Conservation (phyloP, 2,113 vertebrate genomes). For the Sebastes fasciatus region DNA sequence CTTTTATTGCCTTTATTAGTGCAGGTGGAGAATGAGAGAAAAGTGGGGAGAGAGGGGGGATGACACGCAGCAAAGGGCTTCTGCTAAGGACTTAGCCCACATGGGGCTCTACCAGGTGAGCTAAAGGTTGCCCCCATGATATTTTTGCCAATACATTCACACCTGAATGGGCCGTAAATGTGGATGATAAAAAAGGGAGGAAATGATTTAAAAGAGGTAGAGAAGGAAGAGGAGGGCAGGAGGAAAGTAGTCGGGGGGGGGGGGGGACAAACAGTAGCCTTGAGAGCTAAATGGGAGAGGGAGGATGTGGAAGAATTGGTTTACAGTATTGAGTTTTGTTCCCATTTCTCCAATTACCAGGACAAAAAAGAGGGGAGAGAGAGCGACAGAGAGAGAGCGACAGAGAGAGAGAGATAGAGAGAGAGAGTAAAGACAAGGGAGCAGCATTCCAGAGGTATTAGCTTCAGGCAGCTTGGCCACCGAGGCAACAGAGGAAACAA, state of each 20-base stretch:
- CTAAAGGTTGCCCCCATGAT: too few relatives aligned
- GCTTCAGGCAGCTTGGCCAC: conserved; percentile 58
- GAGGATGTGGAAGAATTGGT: conserved; percentile 35
- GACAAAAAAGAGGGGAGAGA: conserved; percentile 17
- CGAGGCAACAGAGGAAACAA: conserved; percentile 51
- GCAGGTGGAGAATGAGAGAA: too few relatives aligned
- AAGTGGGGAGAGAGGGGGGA: too few relatives aligned
- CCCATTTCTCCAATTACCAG: conserved; percentile 48
- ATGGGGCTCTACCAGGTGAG: too few relatives aligned
- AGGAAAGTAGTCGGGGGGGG: neutral
- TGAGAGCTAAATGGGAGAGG: conserved; percentile 19
- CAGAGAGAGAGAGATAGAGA: neutral
- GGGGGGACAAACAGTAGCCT: neutral
- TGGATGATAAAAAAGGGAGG: neutral
- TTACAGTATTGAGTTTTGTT: conserved; percentile 38
- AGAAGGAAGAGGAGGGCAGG: neutral
- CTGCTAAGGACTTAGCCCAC: too few relatives aligned
- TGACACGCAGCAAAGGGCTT: too few relatives aligned
- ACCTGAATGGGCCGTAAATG: neutral
- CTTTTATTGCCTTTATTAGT: too few relatives aligned
- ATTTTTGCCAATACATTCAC: neutral
- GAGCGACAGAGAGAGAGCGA: conserved; percentile 2
- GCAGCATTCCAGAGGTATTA: conserved; percentile 67
- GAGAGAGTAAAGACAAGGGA: conserved; percentile 28
- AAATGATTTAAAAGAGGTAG: neutral